A percentile compares a stretch with the other conserved stretches of the same genome.
Evolutionary conservation across 2,797 vertebrate genomes (phyloP).

Genomic region (Neomorphus geoffroyi): DNA sequence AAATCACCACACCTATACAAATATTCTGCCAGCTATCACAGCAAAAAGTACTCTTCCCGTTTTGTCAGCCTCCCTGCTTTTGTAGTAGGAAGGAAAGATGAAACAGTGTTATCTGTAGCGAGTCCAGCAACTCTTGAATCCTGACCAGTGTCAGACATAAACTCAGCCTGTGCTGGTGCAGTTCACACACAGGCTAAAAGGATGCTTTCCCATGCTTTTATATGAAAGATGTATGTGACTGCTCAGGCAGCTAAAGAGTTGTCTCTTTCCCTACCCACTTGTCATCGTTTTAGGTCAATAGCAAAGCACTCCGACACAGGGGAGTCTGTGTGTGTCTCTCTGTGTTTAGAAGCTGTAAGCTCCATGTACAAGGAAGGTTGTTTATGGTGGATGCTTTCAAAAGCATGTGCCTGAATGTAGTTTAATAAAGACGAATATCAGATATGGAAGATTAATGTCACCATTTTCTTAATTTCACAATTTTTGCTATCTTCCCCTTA

Average conservation of each 20-base stretch:
- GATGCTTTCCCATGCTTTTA: not conserved
- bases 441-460: not conserved
- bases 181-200: not conserved
- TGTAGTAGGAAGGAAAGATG: not conserved
- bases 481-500: not conserved
- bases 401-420: not conserved
- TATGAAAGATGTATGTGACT: constrained; percentile 23
- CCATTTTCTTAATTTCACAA: not conserved
- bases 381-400: not conserved
- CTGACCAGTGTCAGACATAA: not conserved
- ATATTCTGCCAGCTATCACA: constrained; percentile 5
- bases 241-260: not conserved
- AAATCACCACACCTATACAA: not conserved
- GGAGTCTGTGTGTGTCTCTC: not conserved
- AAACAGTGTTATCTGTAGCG: not conserved
- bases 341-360: not conserved
- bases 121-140: not conserved
- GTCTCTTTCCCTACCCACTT: not conserved
- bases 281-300: constrained; percentile 2
- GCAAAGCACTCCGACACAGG: not conserved
- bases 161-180: not conserved
- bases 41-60: not conserved
- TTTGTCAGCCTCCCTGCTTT: not conserved
- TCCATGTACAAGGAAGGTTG: not conserved
- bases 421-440: not conserved